These are phyloP conservation scores for Drosophila testacea DNA, from an alignment of 2,888 invertebrate species.

Conservation along the genomic window DNA sequence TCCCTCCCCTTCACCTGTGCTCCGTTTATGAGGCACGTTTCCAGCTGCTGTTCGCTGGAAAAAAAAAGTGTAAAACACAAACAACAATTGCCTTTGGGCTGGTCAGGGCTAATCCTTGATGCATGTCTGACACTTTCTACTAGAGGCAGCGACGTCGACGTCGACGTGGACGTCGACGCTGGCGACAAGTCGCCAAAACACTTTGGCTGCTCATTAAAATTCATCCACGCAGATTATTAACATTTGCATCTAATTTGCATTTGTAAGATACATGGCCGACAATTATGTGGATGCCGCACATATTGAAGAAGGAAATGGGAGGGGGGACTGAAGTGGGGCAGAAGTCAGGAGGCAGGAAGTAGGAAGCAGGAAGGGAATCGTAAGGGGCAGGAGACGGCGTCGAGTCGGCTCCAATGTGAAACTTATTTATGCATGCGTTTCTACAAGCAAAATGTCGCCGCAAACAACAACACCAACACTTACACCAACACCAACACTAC, in stretches of 20 bases:
- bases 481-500: constrained; percentile 13
- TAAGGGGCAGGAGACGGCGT: constrained; percentile 23
- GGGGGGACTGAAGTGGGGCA: not conserved
- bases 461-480: constrained; percentile 44
- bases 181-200: constrained; percentile 70
- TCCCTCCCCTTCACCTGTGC: constrained; percentile 30
- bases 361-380: constrained; percentile 8
- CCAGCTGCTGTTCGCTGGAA: constrained; percentile 54
- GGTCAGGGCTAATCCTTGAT: constrained; percentile 72
- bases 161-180: constrained; percentile 8
- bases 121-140: constrained; percentile 66
- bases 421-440: constrained; percentile 80
- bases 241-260: constrained; percentile 81
- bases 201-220: constrained; percentile 77
- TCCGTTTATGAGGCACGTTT: constrained; percentile 52
- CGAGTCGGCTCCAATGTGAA: constrained; percentile 40
- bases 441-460: constrained; percentile 66
- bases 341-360: not conserved
- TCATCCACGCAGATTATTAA: constrained; percentile 80
- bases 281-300: constrained; percentile 76
- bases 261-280: constrained; percentile 81
- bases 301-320: constrained; percentile 41
- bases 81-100: constrained; percentile 25
- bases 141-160: constrained; percentile 10
- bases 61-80: constrained; percentile 3